Evolutionary conservation across 2,888 invertebrate genomes (phyloP), one percentile per base, ranked within the genome.

Genomic region (Hymenopus coronatus): DNA sequence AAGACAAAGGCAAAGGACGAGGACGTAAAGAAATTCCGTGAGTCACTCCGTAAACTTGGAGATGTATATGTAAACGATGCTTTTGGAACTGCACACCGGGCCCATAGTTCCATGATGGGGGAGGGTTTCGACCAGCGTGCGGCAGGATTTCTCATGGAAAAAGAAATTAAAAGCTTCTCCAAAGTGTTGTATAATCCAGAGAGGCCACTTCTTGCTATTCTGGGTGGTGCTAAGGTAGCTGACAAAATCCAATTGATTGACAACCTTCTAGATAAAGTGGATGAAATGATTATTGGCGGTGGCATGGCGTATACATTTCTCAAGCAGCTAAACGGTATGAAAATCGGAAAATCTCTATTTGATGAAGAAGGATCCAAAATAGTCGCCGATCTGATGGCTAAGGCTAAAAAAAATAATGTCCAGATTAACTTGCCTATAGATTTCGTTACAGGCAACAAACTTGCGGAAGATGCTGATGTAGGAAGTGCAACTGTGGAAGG

Each of bases 291-390:
- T 91, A 99, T 99, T 92, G 99, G 98, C 54, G 99, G 99, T 89
- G 99, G 99, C 90, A 99, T 99, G 99, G 98, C 99, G 0, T 99
- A 98, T 93, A 99, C 99, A 89, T 99, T 99, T 94, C 95, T 99
- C 8, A 99, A 99, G 94, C 97, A 97, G 90, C 94, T 96, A 0
- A 96, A 98, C 92, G 96, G 96, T 90, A 99, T 99, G 98, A 95
- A 97, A 97, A 99, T 99, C 93, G 99, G 99, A 6, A 96, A 95
- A 91, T 99, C 99, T 0, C 94, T 99, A 90, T 99, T 96, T 93
- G 99, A 99, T 92, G 97, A 97, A 91, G 99, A 99, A 92, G 99
- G 99, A 8, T 96, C 99, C 0, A 98, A 99, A 94, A 99, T 99
- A 91, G 98, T 99, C 0, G 94, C 95, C 83, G 97, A 97, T 88